Base-by-base conservation (phyloP, 1,140 invertebrate species). In the Pseudobourletiella spinata region DNA sequence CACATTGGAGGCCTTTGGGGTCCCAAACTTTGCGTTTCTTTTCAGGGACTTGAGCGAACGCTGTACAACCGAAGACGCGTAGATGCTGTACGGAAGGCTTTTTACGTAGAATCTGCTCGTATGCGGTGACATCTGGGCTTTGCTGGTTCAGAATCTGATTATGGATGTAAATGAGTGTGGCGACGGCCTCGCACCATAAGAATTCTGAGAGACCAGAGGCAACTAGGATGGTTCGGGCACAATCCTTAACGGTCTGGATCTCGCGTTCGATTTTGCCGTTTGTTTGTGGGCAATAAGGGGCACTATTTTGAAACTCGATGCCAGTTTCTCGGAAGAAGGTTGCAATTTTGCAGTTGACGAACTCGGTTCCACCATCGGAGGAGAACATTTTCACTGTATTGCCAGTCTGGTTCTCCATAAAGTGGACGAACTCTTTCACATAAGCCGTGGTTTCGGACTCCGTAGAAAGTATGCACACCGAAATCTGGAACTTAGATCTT, bases 161-260 rank as follows among this genome's bases (percentile, higher is more conserved):
- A 39, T 71, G 73, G 11, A 78, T 55, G 61, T 78, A 77, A 15
- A 72, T 70, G 4, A 73, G 73, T 1, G 73, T 76, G 42, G 70
- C 69, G 0, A 76, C 65, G 14, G 78, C 76, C 72, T 81, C 77
- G 2, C 73, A 74, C 78, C 77, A 81, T 48, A 76, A 70, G 6
- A 61, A 28, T 39, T 73, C 67, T 22, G 72, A 68, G 20, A 80
- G 55, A 42, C 74, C 59, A n/a, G 72, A 66, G 6, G 72, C 64
- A 20, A 29, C n/a, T 11, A 75, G 24, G 55, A 73, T 66, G 16
- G 68, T 50, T 22, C 68, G 58, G 6, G 58, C n/a, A n/a, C n/a
- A n/a, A n/a, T n/a, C n/a, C n/a, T n/a, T n/a, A n/a, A n/a, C n/a
- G n/a, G n/a, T n/a, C 80, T 80, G 3, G 78, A 77, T 24, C 63